A percentile compares a stretch with the other conserved stretches of the same genome.
Evolutionary conservation across 2,888 invertebrate genomes (phyloP).

Genomic region (Ophraella communa): DNA sequence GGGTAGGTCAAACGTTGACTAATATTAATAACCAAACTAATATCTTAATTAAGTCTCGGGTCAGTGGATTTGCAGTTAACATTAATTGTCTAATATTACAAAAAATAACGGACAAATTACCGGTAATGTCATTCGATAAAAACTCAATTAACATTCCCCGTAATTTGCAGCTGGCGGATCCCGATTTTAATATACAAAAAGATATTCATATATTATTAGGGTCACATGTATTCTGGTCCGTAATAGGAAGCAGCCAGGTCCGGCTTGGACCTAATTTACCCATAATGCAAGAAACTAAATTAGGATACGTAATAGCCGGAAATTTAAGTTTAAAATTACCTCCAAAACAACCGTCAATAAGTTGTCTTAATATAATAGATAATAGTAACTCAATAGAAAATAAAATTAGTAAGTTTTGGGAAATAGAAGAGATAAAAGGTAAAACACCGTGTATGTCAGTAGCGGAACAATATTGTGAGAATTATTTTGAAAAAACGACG

Average conservation of each 20-base stretch:
- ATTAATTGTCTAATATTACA: no score
- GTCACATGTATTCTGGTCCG: not conserved
- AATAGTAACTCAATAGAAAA: not conserved
- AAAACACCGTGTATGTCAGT: not conserved
- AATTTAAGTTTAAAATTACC: not conserved
- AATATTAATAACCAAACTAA: not conserved
- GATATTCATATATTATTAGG: not conserved
- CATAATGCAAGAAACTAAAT: not conserved
- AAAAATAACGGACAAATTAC: not conserved
- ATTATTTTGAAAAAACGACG: constrained; percentile 26
- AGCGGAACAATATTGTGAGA: constrained; percentile 35
- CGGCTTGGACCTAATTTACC: not conserved
- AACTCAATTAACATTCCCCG: not conserved
- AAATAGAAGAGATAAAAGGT: constrained; percentile 14
- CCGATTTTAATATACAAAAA: not conserved
- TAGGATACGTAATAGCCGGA: not conserved
- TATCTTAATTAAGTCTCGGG: not conserved
- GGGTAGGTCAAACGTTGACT: not conserved
- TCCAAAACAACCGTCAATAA: not conserved
- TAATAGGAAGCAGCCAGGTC: not conserved
- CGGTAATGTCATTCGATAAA: not conserved
- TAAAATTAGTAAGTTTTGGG: constrained; percentile 9
- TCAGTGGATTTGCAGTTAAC: no score
- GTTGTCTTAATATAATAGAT: not conserved
- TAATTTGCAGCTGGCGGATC: not conserved